phyloP scores from a whole-genome alignment of 2,113 vertebrate genomes.

The Crotalus helleri region DNA sequence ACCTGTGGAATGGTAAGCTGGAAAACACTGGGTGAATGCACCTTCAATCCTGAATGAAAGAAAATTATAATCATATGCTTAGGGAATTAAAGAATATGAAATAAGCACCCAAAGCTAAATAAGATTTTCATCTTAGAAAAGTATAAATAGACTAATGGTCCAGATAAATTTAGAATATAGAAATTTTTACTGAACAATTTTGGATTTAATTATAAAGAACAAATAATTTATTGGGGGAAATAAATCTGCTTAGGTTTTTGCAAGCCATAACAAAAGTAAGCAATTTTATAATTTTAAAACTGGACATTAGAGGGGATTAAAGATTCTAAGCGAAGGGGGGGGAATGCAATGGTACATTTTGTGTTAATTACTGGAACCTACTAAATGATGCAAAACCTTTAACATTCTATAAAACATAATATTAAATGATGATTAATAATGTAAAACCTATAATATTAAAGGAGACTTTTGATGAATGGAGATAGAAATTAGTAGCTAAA shows the following conservation, averaged over 20 bases:
- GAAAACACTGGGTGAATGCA: not conserved
- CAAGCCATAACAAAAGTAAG: not conserved
- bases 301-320: not conserved
- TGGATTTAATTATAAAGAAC: not conserved
- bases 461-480: not conserved
- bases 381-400: not conserved
- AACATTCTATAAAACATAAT: not conserved
- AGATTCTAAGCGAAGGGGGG: not conserved
- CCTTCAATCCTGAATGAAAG: not conserved
- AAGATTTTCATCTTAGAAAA: not conserved
- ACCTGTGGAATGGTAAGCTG: not conserved
- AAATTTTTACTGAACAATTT: not conserved
- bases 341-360: not conserved
- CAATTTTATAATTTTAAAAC: not conserved
- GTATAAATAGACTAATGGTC: not conserved
- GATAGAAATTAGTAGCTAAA: not conserved
- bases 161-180: not conserved
- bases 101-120: not conserved
- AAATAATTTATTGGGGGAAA: not conserved
- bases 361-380: not conserved
- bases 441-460: not conserved
- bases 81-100: not conserved
- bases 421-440: not conserved
- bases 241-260: not conserved
- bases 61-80: not conserved